These are phyloP conservation scores for Plectropomus leopardus DNA, from an alignment of 2,113 vertebrate species.

Conservation along the genomic window DNA sequence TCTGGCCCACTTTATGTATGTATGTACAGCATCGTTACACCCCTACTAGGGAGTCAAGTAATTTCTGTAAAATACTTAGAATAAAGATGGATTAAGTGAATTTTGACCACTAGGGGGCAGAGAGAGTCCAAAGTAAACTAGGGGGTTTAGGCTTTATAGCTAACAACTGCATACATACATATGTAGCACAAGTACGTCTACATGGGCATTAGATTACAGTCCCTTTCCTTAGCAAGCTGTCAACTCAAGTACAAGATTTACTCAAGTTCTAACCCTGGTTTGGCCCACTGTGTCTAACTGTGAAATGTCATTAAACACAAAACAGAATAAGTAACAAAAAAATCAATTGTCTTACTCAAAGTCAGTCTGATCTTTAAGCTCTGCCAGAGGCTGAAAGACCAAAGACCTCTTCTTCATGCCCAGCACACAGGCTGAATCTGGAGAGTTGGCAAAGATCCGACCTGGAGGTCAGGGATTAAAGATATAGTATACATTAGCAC, in stretches of 20 bases:
- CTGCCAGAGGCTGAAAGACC: conserved; percentile 88
- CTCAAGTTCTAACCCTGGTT: background rate
- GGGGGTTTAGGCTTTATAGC: background rate
- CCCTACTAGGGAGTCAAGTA: too few species aligned
- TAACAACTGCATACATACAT: background rate
- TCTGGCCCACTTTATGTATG: too few species aligned
- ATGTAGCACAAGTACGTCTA: background rate
- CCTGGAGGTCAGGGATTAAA: conserved; percentile 79
- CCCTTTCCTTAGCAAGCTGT: background rate
- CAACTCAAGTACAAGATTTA: background rate
- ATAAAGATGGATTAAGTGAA: background rate
- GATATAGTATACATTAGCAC: conserved; percentile 22
- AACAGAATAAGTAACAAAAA: background rate
- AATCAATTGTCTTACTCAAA: conserved; percentile 87
- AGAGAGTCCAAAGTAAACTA: background rate
- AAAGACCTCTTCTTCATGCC: conserved; percentile 91
- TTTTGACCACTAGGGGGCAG: background rate
- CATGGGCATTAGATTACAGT: background rate
- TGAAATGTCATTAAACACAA: background rate
- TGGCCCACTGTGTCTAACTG: background rate
- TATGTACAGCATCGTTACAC: too few species aligned
- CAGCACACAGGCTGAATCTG: conserved; percentile 90
- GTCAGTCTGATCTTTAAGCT: conserved; percentile 89
- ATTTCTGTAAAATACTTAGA: background rate
- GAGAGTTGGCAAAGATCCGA: conserved; percentile 91